Base-by-base conservation (phyloP, 2,797 vertebrate genomes). In the Sebastes melanostomus region DNA sequence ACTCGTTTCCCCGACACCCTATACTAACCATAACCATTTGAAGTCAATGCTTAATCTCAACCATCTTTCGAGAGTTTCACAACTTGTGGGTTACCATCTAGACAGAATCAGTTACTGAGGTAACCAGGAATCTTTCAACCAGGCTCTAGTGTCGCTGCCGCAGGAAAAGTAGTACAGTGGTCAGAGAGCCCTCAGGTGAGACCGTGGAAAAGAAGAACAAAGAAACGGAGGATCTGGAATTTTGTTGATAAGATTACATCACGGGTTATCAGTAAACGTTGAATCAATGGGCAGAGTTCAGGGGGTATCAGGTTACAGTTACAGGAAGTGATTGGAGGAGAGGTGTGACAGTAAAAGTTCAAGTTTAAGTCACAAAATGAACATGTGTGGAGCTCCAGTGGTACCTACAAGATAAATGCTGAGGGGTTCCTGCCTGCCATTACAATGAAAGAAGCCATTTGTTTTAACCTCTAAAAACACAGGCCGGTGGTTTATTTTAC, bases 361-460 rank as follows among this genome's bases (percentile, higher is more conserved):
- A 25, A 25, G 62, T 16, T 16, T 16, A 18, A 14, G 11, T 42
- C 22, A 42, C 36, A 42, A 0, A 62, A 2, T 62, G 60, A 22
- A 34, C 6, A 62, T 61, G 5, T 32, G 18, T 62, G 20, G 30
- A 22, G 30, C 20, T 34, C 30, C 18, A 30, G 11, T 34, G 20
- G 30, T n/a, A 62, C 13, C 24, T 58, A 58, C 20, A 34, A 56
- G 27, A 78, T 65, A 34, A 73, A 82, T 72, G 8, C 36, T 55
- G 52, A 77, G 34, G 16, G 63, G 38, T 42, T 71, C 9, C 46
- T 55, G n/a, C 46, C 42, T 86, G 34, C 12, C 27, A 65, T 81
- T 62, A 63, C 11, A 74, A 8, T 24, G 65, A 69, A 36, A 61
- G 6, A 29, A 65, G 50, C n/a, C 18, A 63, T 78, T 73, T 66